Evolutionary conservation across 2,888 invertebrate species (phyloP).

Genomic region (Oligia fasciuncula): DNA sequence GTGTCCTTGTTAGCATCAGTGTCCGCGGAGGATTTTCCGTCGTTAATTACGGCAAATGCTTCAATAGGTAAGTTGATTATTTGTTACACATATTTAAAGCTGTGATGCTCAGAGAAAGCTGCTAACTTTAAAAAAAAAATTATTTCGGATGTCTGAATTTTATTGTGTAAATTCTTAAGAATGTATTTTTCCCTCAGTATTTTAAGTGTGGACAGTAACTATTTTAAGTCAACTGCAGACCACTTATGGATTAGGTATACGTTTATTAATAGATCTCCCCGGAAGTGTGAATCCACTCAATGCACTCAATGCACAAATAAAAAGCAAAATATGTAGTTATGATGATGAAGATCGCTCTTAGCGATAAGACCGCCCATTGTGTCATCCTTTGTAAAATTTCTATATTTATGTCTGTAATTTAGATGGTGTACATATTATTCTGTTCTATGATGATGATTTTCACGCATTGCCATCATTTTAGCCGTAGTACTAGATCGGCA

Average conservation of each 20-base stretch:
- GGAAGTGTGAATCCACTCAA: not conserved
- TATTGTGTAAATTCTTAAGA: not conserved
- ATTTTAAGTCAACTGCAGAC: not conserved
- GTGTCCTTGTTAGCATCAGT: conserved; percentile 70
- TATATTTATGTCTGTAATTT: too few species aligned
- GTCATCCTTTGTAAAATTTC: too few species aligned
- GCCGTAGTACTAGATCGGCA: conserved; percentile 93
- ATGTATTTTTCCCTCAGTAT: not conserved
- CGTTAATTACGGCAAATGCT: conserved; percentile 93
- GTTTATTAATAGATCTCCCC: not conserved
- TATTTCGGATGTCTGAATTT: not conserved
- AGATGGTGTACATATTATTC: too few species aligned
- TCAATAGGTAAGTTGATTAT: conserved; percentile 91
- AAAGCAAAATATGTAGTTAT: not conserved
- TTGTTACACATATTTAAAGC: not conserved
- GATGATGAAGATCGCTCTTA: too few species aligned
- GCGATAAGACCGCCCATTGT: too few species aligned
- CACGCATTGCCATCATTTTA: conserved; percentile 71
- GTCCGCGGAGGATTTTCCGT: conserved; percentile 92
- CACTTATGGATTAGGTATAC: not conserved
- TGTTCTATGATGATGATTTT: not conserved
- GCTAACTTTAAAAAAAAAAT: not conserved
- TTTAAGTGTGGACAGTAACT: not conserved
- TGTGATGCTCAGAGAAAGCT: not conserved
- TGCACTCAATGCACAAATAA: not conserved